Evolutionary conservation across 2,888 invertebrate species (phyloP), one percentile per base, ranked within the genome.

Genomic region (Drosophila suboccidentalis): DNA sequence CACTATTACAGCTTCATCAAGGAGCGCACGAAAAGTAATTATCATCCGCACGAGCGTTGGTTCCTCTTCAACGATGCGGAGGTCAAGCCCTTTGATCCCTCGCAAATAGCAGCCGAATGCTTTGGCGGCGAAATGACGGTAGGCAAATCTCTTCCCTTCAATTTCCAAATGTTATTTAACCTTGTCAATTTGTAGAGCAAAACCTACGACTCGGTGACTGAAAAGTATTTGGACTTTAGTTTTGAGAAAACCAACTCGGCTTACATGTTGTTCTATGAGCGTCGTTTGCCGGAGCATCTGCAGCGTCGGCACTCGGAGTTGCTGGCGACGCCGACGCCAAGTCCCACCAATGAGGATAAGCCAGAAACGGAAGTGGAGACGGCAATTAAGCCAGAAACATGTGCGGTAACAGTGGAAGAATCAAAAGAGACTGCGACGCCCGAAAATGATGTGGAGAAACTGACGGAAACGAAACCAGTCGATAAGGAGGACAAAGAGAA

Each of bases 171-270:
- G n/a, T 39, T 46, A 11, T 38, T 15, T 0, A 19, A 15, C 3
- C 13, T 32, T 26, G 6, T 6, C 5, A 9, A n/a, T 53, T 53
- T 73, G 17, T 93, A 97, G 96, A 98, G 98, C 91, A 98, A 98
- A 94, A 98, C 98, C 0, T 98, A 98, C 91, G 98, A 98, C 92
- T 97, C 98, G 0, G 98, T 98, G 26, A 98, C 98, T 9, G 98
- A 98, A 89, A 98, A 98, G 92, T 98, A 98, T 92, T 97, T 98
- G 96, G 98, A 98, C 92, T 98, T 98, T 91, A 98, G 98, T 87
- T 98, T 98, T 92, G 98, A 98, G 93, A 98, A 98, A 94, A 98
- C 98, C 3, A 98, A 98, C 93, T 98, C 98, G 90, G 98, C 98
- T 1, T 98, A 98, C 92, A 98, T 98, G 98, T 92, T 98, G 82